Conservation (phyloP, 2,113 vertebrate genomes). For the Pterocles orientalis region DNA sequence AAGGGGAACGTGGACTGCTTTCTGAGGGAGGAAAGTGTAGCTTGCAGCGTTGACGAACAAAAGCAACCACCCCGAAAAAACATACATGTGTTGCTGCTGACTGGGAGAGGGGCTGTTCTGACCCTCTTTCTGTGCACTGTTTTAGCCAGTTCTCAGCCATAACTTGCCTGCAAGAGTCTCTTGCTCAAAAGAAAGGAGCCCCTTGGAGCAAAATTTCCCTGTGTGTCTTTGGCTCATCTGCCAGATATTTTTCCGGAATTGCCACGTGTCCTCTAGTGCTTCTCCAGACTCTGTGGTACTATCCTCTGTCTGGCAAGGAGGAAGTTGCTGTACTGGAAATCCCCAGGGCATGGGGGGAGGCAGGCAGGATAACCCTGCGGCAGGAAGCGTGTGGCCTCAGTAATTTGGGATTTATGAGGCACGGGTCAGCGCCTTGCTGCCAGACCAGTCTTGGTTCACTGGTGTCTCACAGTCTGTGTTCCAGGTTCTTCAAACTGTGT, state of each 20-base stretch:
- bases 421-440: not conserved
- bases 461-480: not conserved
- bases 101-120: not conserved
- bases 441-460: not conserved
- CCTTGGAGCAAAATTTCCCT: not conserved
- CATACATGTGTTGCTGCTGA: rapidly evolving
- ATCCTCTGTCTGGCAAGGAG: not conserved
- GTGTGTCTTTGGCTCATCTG: rapidly evolving
- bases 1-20: rapidly evolving
- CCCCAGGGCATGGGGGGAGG: rapidly evolving
- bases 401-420: rapidly evolving
- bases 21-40: not conserved
- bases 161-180: not conserved
- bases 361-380: not conserved
- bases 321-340: not conserved
- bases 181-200: not conserved
- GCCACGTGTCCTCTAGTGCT: rapidly evolving
- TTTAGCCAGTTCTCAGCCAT: not conserved
- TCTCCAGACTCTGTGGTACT: rapidly evolving
- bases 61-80: not conserved
- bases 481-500: not conserved
- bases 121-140: rapidly evolving
- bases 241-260: rapidly evolving
- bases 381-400: rapidly evolving
- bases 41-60: not conserved